Conservation (phyloP, 1,140 invertebrate genomes). For the Macrobrachium nipponense region DNA sequence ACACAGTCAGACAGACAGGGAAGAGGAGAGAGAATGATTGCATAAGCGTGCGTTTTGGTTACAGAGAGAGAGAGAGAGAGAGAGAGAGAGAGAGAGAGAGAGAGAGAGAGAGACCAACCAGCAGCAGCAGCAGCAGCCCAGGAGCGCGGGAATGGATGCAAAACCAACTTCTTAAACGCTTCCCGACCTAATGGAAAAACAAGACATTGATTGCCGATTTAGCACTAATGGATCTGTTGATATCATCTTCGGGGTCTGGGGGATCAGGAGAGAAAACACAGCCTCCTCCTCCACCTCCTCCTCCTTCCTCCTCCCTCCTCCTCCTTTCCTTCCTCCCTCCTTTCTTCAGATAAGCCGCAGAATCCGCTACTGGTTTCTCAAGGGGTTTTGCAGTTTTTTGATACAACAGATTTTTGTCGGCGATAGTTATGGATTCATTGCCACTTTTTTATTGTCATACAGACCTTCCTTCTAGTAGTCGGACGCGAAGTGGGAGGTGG, state of each 20-base stretch:
- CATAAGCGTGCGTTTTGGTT: not conserved
- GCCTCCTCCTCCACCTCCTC: not conserved
- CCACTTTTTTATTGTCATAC: not conserved
- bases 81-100: not conserved
- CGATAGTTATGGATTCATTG: no score
- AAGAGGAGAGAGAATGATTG: not conserved
- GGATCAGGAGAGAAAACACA: not conserved
- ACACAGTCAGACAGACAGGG: not conserved
- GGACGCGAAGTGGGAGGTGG: not conserved
- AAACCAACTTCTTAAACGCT: not conserved
- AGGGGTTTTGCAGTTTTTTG: no score
- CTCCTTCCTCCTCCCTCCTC: not conserved
- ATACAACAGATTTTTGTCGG: no score
- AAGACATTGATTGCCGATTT: slow-evolving; percentile 47
- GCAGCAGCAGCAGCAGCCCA: no score
- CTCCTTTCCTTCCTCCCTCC: not conserved
- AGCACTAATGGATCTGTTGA: slow-evolving; percentile 33
- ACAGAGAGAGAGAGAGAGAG: not conserved
- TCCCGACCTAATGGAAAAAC: slow-evolving; percentile 20
- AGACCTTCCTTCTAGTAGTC: not conserved
- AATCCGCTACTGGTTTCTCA: not conserved
- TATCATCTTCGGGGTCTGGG: slow-evolving; percentile 11
- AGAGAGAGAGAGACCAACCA: not conserved
- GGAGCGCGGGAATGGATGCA: not conserved
- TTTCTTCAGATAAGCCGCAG: not conserved